phyloP scores from a whole-genome alignment of 1,140 invertebrate species.

The Hypsibius dujardini region DNA sequence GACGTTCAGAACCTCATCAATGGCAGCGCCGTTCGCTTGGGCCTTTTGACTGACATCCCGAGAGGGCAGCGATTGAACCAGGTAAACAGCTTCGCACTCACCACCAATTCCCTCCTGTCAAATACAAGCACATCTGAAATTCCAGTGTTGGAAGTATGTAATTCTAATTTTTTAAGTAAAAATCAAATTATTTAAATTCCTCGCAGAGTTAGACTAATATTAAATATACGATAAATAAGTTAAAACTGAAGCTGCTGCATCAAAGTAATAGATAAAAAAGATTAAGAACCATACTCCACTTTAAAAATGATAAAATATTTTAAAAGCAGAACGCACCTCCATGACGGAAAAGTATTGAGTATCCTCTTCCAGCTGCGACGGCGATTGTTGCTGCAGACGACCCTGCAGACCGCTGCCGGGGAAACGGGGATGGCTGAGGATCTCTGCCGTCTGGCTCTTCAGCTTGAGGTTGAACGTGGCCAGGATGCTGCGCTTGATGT shows the following conservation, averaged over 20 bases:
- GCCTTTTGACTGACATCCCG: not conserved
- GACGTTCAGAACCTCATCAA: not conserved
- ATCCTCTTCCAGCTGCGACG: not conserved
- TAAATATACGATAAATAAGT: no score
- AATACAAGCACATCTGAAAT: not conserved
- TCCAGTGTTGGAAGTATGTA: no score
- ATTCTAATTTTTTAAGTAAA: no score
- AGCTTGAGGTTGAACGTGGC: slow-evolving; percentile 30
- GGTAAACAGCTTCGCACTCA: slow-evolving; percentile 23
- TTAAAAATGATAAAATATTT: not conserved
- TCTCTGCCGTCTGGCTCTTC: not conserved
- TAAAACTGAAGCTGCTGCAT: no score
- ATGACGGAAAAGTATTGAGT: not conserved
- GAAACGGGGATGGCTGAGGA: no score
- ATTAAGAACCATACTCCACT: no score
- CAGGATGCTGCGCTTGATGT: slow-evolving; percentile 31
- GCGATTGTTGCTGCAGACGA: not conserved
- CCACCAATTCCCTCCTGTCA: slow-evolving; percentile 23
- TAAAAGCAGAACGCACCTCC: not conserved
- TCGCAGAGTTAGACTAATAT: no score
- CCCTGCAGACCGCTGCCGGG: not conserved
- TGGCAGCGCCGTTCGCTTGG: not conserved
- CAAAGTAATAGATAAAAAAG: no score
- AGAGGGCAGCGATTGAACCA: slow-evolving; percentile 3
- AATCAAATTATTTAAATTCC: no score